phyloP scores from a whole-genome alignment of 2,888 invertebrate species.

The Melipona bicolor region DNA sequence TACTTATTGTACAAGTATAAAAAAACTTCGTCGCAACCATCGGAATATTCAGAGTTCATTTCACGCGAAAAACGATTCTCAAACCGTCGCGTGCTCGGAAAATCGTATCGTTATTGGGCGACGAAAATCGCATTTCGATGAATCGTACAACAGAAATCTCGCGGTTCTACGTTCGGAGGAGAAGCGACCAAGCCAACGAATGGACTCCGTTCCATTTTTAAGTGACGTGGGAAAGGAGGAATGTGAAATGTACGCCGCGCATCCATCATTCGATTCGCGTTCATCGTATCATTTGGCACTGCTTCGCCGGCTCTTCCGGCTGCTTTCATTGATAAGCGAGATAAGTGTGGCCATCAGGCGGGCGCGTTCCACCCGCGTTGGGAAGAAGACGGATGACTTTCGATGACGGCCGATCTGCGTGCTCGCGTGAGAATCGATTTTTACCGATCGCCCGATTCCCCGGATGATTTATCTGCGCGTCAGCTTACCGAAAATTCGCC shows the following conservation, averaged over 20 bases:
- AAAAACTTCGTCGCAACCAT: too few relatives aligned
- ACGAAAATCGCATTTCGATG: constrained; percentile 56
- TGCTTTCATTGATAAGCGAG: constrained; percentile 72
- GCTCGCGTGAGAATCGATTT: constrained; percentile 24
- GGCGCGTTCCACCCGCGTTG: constrained; percentile 30
- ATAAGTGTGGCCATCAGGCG: constrained; percentile 68
- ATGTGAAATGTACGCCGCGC: constrained; percentile 70
- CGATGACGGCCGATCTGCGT: constrained; percentile 57
- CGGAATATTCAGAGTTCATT: neutral
- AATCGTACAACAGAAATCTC: constrained; percentile 63
- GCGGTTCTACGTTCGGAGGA: constrained; percentile 18
- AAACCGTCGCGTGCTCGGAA: neutral
- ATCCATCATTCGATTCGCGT: constrained; percentile 77
- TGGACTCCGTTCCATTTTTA: constrained; percentile 61
- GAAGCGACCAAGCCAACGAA: constrained; percentile 32
- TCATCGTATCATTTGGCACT: constrained; percentile 71
- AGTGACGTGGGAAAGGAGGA: constrained; percentile 78
- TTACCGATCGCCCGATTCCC: constrained; percentile 27
- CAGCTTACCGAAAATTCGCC: constrained; percentile 26
- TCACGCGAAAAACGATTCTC: constrained; percentile 40
- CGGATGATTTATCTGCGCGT: constrained; percentile 45
- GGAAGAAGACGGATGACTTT: constrained; percentile 71
- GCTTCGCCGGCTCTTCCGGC: constrained; percentile 69
- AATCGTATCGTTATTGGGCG: constrained; percentile 39
- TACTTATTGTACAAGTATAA: too few relatives aligned